Conservation (phyloP, 2,888 invertebrate species). For the Calliopum simillimum region DNA sequence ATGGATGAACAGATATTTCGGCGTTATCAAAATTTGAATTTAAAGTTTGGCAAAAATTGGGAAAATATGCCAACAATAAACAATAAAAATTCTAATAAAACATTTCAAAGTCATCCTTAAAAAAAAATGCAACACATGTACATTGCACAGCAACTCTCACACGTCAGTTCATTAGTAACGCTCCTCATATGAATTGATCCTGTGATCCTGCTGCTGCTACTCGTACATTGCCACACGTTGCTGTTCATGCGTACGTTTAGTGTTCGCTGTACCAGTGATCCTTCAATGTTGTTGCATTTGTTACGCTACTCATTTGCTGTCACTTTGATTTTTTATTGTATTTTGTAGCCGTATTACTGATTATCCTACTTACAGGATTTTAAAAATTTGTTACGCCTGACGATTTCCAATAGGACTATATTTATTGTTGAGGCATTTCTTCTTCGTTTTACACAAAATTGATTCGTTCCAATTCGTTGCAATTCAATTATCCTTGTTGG, state of each 20-base stretch:
- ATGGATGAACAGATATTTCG: slow-evolving; percentile 6
- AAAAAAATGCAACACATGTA: slow-evolving; percentile 31
- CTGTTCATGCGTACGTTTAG: no score
- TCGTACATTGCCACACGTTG: slow-evolving; percentile 7
- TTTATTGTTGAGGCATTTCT: neutral
- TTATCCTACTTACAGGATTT: slow-evolving; percentile 7
- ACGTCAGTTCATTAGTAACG: slow-evolving; percentile 6
- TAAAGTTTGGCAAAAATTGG: slow-evolving; percentile 34
- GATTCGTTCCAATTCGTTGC: slow-evolving; percentile 59
- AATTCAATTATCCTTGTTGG: slow-evolving; percentile 52
- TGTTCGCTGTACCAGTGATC: no score
- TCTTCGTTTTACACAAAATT: slow-evolving; percentile 46
- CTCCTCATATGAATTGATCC: neutral
- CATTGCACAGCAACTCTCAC: neutral
- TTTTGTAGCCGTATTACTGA: no score
- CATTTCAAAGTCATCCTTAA: slow-evolving; percentile 9
- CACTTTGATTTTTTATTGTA: no score
- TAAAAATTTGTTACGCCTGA: slow-evolving; percentile 18
- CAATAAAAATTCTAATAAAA: neutral
- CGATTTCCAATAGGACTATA: slow-evolving; percentile 17
- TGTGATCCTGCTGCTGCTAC: neutral
- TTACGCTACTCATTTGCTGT: no score
- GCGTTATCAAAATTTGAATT: slow-evolving; percentile 12
- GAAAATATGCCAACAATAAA: slow-evolving; percentile 38
- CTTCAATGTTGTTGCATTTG: no score